A percentile compares a stretch with the other conserved stretches of the same genome.
These are phyloP conservation scores for Toxostoma redivivum DNA, from an alignment of 2,113 vertebrate genomes.

Conservation along the genomic window DNA sequence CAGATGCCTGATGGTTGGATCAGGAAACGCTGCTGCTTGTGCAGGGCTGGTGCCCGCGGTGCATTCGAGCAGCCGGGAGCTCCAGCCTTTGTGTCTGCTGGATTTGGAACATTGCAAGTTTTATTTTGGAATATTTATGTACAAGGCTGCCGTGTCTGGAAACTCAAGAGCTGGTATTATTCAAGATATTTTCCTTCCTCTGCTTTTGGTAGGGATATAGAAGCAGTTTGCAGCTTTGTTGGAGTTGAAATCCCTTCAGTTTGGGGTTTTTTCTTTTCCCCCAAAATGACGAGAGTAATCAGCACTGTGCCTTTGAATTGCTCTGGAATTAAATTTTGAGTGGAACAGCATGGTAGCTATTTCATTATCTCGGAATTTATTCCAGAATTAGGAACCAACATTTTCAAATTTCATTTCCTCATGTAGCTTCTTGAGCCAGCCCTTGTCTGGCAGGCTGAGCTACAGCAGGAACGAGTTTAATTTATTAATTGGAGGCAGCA, in stretches of 20 bases:
- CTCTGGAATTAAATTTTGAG: constrained; percentile 8
- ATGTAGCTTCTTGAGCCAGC: background rate
- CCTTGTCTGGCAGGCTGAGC: background rate
- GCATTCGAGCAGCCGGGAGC: background rate
- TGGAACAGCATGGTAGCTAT: background rate
- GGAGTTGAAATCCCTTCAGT: background rate
- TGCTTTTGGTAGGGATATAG: background rate
- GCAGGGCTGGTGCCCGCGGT: background rate
- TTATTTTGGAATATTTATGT: background rate
- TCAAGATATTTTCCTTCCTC: background rate
- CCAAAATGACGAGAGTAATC: background rate
- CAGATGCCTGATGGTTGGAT: background rate
- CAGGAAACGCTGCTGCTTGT: background rate
- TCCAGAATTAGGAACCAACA: background rate
- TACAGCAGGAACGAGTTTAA: background rate
- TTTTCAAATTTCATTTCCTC: constrained; percentile 19
- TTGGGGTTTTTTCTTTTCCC: background rate
- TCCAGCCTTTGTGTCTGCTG: background rate
- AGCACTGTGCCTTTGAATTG: background rate
- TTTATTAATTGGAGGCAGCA: constrained; percentile 29
- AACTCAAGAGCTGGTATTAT: background rate
- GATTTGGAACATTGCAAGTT: background rate
- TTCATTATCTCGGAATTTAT: constrained; percentile 19
- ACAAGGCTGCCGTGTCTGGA: background rate
- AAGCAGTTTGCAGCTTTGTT: background rate